Conservation (phyloP, 2,113 vertebrate genomes). For the Aix galericulata region DNA sequence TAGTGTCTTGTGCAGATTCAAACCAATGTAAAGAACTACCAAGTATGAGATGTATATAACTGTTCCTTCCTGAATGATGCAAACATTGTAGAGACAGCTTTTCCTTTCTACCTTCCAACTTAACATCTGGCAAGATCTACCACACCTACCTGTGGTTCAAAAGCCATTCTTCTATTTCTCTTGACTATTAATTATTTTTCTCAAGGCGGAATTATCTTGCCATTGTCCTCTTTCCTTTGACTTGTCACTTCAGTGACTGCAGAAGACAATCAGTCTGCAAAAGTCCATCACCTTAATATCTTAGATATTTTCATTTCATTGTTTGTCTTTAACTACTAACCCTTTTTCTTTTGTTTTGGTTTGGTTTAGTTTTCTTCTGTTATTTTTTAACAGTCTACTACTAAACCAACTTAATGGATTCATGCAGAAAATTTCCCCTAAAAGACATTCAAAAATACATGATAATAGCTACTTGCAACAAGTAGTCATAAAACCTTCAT, state of each 20-base stretch:
- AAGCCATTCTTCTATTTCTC: neutral
- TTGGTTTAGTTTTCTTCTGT: too few species aligned
- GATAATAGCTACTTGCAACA: neutral
- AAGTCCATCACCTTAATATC: neutral
- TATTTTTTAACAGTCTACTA: neutral
- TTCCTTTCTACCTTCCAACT: neutral
- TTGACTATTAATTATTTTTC: neutral
- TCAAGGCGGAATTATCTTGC: neutral
- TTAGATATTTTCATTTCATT: neutral
- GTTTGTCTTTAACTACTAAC: neutral
- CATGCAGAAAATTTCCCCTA: neutral
- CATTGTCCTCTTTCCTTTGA: neutral
- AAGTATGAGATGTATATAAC: neutral
- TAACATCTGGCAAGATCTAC: neutral
- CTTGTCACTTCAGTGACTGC: neutral
- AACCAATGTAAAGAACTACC: neutral
- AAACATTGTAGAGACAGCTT: neutral
- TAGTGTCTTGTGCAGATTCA: neutral
- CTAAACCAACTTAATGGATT: neutral
- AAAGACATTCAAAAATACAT: neutral
- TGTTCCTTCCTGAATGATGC: neutral
- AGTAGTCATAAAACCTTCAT: neutral
- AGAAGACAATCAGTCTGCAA: neutral
- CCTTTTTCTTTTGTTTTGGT: accelerated
- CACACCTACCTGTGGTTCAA: neutral